Evolutionary conservation across 2,113 vertebrate genomes (phyloP).

Genomic region (Rhineura floridana): DNA sequence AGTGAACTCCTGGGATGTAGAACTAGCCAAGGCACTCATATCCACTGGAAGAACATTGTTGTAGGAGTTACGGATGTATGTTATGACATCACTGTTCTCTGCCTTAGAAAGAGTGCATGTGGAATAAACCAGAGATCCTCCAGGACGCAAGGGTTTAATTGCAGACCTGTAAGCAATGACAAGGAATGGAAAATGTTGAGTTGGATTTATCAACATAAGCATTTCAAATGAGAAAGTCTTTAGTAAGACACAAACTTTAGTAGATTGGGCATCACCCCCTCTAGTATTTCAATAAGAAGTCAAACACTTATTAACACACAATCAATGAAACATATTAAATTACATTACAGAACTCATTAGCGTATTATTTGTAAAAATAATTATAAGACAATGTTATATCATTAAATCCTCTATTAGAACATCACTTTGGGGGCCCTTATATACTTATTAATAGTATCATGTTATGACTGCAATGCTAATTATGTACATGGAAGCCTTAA

Average conservation of each 20-base stretch:
- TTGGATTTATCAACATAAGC: neutral
- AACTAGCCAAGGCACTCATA: conserved; percentile 75
- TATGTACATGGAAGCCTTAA: conserved; percentile 5
- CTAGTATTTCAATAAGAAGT: neutral
- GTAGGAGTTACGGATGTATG: conserved; percentile 77
- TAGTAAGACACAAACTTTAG: neutral
- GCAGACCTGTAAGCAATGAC: conserved; percentile 82
- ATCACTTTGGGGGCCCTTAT: neutral
- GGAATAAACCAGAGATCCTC: conserved; percentile 90
- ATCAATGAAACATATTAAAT: neutral
- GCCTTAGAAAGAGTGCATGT: conserved; percentile 91
- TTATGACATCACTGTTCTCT: conserved; percentile 88
- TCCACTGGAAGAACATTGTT: conserved; percentile 78
- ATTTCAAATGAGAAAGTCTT: conserved; percentile 15
- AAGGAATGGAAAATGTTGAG: neutral
- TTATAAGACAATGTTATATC: neutral
- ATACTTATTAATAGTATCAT: neutral
- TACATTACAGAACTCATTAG: neutral
- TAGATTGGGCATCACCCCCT: neutral
- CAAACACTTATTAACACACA: neutral
- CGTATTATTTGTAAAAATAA: neutral
- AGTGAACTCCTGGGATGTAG: conserved; percentile 80
- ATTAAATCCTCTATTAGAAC: neutral
- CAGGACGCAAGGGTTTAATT: conserved; percentile 85
- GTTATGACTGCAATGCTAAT: neutral